A percentile compares a stretch with the other conserved stretches of the same genome.
Conservation (phyloP, 2,113 vertebrate genomes). For the Brachyhypopomus occidentalis region DNA sequence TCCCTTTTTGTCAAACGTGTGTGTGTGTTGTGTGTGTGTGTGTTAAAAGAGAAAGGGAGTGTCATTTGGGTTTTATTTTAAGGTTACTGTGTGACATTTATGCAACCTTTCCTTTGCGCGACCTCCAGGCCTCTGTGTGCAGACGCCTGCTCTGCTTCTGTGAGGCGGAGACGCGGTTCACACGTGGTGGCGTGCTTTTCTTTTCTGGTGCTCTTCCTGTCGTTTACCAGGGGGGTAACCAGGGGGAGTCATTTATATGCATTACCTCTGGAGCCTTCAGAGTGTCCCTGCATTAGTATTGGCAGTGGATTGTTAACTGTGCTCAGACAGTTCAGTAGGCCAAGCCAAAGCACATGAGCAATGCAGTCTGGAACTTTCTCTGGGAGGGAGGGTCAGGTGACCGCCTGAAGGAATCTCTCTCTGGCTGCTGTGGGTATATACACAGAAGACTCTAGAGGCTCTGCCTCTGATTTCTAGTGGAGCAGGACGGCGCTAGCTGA, state of each 20-base stretch:
- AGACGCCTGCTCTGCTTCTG: not conserved
- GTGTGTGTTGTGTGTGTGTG: conserved; percentile 3
- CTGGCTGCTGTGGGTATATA: conserved; percentile 62
- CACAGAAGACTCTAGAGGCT: conserved; percentile 52
- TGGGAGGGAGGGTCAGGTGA: conserved; percentile 69
- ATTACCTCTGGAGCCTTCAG: not conserved
- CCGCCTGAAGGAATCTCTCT: conserved; percentile 60
- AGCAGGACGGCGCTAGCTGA: conserved; percentile 55
- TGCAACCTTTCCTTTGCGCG: conserved; percentile 14
- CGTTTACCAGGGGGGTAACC: no score
- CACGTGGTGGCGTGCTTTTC: not conserved
- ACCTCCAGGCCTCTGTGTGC: not conserved
- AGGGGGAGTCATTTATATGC: no score
- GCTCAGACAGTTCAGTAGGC: conserved; percentile 12
- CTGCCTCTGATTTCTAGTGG: conserved; percentile 61
- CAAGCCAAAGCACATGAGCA: conserved; percentile 39
- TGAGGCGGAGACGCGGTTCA: not conserved
- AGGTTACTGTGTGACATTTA: conserved; percentile 48
- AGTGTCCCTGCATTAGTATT: not conserved
- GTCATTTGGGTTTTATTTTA: conserved; percentile 47
- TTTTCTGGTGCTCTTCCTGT: not conserved
- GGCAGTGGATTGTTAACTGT: conserved; percentile 15
- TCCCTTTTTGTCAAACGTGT: no score
- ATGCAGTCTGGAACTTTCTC: conserved; percentile 70
- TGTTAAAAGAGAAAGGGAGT: not conserved